Conservation (phyloP, 1,140 invertebrate genomes). For the Drosophila bifasciata region DNA sequence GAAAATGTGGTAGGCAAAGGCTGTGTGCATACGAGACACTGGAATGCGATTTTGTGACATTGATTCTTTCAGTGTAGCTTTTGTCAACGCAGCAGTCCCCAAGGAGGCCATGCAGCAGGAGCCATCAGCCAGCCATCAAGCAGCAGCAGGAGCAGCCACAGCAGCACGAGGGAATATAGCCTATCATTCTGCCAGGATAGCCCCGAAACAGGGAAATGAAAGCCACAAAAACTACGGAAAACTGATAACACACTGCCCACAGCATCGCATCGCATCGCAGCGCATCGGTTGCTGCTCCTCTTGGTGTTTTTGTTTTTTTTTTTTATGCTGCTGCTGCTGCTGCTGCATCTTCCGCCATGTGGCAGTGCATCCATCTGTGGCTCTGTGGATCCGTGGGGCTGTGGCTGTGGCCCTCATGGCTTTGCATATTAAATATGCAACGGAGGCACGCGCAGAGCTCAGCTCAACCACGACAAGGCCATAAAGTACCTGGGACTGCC, state of each 20-base stretch:
- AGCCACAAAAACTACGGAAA: slow-evolving; percentile 29
- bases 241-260: slow-evolving; percentile 67
- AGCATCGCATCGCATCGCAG: slow-evolving; percentile 35
- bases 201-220: background rate
- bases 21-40: no score
- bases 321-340: slow-evolving; percentile 31
- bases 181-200: slow-evolving; percentile 17
- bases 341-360: slow-evolving; percentile 43
- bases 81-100: slow-evolving; percentile 47
- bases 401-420: slow-evolving; percentile 51
- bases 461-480: slow-evolving; percentile 68
- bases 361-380: slow-evolving; percentile 57
- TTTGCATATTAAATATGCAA: slow-evolving; percentile 82
- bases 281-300: slow-evolving; percentile 5
- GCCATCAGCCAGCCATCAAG: background rate
- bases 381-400: slow-evolving; percentile 29
- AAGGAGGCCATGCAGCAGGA: slow-evolving; percentile 12
- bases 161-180: slow-evolving; percentile 9
- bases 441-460: slow-evolving; percentile 63
- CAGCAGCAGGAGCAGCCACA: slow-evolving; percentile 3
- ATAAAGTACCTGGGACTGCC: slow-evolving; percentile 75
- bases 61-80: slow-evolving; percentile 29
- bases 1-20: background rate
- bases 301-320: slow-evolving; percentile 3
- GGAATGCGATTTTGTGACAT: background rate